Evolutionary conservation across 1,140 invertebrate species (phyloP), one percentile per base, ranked within the genome.

Genomic region (Drosophila eugracilis): DNA sequence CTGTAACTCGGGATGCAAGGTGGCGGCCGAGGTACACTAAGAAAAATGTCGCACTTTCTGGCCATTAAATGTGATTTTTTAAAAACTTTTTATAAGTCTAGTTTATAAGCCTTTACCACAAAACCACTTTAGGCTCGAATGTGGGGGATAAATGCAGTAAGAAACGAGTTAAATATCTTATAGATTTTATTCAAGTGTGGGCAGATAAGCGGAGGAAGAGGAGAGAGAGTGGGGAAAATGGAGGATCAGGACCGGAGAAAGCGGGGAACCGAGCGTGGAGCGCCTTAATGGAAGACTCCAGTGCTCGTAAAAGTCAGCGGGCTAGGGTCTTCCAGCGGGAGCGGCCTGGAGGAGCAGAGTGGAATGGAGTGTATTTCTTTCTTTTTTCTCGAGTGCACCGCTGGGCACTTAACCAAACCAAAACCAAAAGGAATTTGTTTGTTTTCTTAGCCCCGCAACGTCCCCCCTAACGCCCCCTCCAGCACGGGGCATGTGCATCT

Each of bases 321-420:
- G 62, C 15, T 57, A 44, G 66, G 75, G 65, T 26, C 37, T 28
- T 9, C 45, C 28, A n/a, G n/a, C n/a, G n/a, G n/a, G n/a, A n/a
- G n/a, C n/a, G n/a, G n/a, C n/a, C n/a, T n/a, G 14, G 30, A 7
- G 22, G n/a, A 17, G 41, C 22, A 36, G 22, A 5, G 37, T 14
- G 28, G 36, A 39, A 41, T 3, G 52, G 19, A 44, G 42, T 30
- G 53, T 41, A 30, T 10, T 10, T 32, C n/a, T n/a, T n/a, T n/a
- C 30, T 21, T 37, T 69, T 36, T 62, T 28, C 30, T 72, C 60
- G 72, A 81, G 73, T 84, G 80, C 76, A 69, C 60, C 72, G 72
- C 81, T 74, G 83, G 67, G 80, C 81, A 88, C 81, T 88, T 85
- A 88, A 86, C 75, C 50, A 59, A 70, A 63, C 72, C 58, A 57